Evolutionary conservation across 1,140 invertebrate genomes (phyloP).

Genomic region (Drosophila cardini): DNA sequence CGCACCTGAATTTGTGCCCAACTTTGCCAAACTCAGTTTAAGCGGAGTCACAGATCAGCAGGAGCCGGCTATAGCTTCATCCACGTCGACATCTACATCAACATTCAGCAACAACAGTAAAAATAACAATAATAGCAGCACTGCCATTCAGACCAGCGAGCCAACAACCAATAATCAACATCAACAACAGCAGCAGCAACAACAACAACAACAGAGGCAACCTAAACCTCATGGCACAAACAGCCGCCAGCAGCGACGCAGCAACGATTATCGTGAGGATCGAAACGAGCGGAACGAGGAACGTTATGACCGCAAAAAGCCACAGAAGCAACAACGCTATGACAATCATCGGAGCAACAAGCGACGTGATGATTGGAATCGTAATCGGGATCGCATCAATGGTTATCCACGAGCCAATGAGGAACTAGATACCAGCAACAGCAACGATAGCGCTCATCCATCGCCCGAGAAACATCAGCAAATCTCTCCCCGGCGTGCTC

Average conservation of each 20-base stretch:
- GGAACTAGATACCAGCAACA: constrained; percentile 76
- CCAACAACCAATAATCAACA: neutral
- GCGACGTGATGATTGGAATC: constrained; percentile 82
- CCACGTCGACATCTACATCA: neutral
- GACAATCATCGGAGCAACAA: constrained; percentile 83
- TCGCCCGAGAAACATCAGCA: constrained; percentile 77
- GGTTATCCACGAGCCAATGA: constrained; percentile 67
- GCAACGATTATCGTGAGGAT: constrained; percentile 67
- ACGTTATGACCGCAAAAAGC: constrained; percentile 61
- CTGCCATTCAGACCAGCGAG: constrained; percentile 20
- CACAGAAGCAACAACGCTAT: constrained; percentile 77
- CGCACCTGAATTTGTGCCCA: constrained; percentile 81
- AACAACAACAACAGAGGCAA: neutral
- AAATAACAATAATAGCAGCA: constrained; percentile 43
- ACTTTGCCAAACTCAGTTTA: constrained; percentile 67
- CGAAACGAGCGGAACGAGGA: constrained; percentile 54
- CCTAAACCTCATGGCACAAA: constrained; percentile 20
- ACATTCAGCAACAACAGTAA: constrained; percentile 26
- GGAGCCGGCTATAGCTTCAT: constrained; percentile 1
- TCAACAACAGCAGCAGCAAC: constrained; percentile 15
- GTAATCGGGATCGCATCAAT: constrained; percentile 79
- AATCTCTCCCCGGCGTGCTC: constrained; percentile 50
- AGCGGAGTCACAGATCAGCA: constrained; percentile 6
- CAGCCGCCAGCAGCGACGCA: constrained; percentile 60
- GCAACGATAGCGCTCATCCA: constrained; percentile 77